These are phyloP conservation scores for Mastacembelus armatus DNA, from an alignment of 2,797 vertebrate genomes.

Conservation along the genomic window DNA sequence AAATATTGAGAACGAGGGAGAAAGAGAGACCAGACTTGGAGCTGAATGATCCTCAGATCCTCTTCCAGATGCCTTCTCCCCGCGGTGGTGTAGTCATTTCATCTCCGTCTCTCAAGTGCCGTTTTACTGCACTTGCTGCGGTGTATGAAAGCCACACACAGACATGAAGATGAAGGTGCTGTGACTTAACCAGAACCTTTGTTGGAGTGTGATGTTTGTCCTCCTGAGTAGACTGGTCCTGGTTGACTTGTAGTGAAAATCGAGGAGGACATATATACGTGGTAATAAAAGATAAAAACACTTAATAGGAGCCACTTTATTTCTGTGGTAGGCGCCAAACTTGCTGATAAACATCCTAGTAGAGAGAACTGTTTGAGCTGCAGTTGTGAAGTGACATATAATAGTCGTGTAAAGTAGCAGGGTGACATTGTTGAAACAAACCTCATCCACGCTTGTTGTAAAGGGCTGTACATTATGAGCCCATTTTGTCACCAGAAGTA, in stretches of 20 bases:
- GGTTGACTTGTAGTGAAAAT: conserved; percentile 36
- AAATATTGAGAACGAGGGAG: conserved; percentile 72
- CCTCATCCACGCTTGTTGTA: conserved; percentile 34
- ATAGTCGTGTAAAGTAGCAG: conserved; percentile 22
- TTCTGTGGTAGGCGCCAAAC: conserved; percentile 40
- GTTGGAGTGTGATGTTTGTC: background rate
- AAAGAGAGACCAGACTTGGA: conserved; percentile 61
- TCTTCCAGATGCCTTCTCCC: conserved; percentile 83
- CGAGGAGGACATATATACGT: background rate
- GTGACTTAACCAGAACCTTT: conserved; percentile 31
- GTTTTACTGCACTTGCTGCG: conserved; percentile 69
- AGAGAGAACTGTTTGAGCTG: conserved; percentile 8
- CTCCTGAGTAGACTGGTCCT: background rate
- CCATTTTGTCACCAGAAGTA: conserved; percentile 24
- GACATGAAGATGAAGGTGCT: conserved; percentile 38
- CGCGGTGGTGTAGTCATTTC: conserved; percentile 79
- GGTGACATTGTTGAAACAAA: conserved; percentile 35
- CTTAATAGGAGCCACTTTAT: conserved; percentile 41
- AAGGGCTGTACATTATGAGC: conserved; percentile 38
- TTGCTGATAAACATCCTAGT: conserved; percentile 45
- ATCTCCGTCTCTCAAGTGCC: conserved; percentile 68
- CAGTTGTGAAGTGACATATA: conserved; percentile 18
- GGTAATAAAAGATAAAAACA: too few relatives aligned
- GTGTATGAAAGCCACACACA: conserved; percentile 28
- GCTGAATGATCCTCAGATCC: conserved; percentile 80